A percentile compares a stretch with the other conserved stretches of the same genome.
phyloP scores from a whole-genome alignment of 2,113 vertebrate genomes.

The Neolamprologus devosi region DNA sequence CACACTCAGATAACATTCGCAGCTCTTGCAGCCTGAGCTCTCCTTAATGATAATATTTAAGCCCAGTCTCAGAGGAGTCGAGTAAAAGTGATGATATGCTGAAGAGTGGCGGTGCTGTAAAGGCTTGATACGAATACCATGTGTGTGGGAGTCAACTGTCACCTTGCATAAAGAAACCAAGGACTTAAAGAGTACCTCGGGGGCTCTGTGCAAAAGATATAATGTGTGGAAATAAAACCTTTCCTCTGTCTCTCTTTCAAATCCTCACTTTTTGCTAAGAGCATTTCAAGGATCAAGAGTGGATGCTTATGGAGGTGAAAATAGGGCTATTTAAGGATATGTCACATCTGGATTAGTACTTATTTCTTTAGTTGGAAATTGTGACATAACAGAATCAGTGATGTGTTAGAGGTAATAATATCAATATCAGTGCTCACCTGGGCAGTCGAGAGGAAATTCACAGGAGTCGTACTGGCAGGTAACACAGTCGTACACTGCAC shows the following conservation, averaged over 20 bases:
- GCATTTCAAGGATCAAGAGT: slow-evolving; percentile 44
- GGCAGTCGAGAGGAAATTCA: slow-evolving; percentile 68
- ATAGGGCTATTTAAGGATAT: slow-evolving; percentile 47
- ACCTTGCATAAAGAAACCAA: slow-evolving; percentile 66
- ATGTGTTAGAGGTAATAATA: not conserved
- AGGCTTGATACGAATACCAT: slow-evolving; percentile 56
- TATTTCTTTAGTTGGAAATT: slow-evolving; percentile 6
- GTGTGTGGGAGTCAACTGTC: slow-evolving; percentile 67
- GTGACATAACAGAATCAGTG: slow-evolving; percentile 18
- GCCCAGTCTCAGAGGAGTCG: slow-evolving; percentile 51
- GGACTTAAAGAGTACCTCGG: slow-evolving; percentile 61
- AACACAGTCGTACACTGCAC: slow-evolving; percentile 55
- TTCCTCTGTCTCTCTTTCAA: slow-evolving; percentile 38
- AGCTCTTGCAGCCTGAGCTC: slow-evolving; percentile 40
- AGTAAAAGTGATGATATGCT: slow-evolving; percentile 62
- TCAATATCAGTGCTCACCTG: slow-evolving; percentile 43
- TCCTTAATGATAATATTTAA: slow-evolving; percentile 69
- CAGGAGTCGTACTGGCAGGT: slow-evolving; percentile 67
- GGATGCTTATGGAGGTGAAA: slow-evolving; percentile 34
- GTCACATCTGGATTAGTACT: slow-evolving; percentile 40
- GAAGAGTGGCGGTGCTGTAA: slow-evolving; percentile 56
- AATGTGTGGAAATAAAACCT: slow-evolving; percentile 60
- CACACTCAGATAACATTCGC: slow-evolving; percentile 32
- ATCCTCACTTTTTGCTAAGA: slow-evolving; percentile 53
- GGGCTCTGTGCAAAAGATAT: slow-evolving; percentile 57